Percentiles rank a stretch among this genome's conserved stretches.
phyloP scores from a whole-genome alignment of 2,888 invertebrate genomes.

The Opisthograptis luteolata region DNA sequence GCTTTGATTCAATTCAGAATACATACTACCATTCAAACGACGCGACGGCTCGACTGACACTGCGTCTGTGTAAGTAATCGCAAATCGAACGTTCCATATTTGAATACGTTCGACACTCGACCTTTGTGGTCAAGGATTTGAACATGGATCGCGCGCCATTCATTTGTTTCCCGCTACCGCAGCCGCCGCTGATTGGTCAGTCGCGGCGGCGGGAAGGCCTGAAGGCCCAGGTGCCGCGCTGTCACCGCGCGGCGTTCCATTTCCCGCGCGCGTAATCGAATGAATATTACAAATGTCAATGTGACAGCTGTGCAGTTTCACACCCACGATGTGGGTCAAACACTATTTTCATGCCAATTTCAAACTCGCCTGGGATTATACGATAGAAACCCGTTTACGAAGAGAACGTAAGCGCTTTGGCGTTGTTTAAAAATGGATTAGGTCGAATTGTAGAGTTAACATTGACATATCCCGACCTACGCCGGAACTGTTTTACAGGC shows the following conservation, averaged over 20 bases:
- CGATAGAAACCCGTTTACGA: slow-evolving; percentile 13
- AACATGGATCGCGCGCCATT: slow-evolving; percentile 56
- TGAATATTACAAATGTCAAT: slow-evolving; percentile 81
- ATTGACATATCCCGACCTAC: slow-evolving; percentile 61
- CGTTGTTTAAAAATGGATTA: slow-evolving; percentile 53
- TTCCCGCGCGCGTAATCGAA: slow-evolving; percentile 78
- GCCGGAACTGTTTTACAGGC: slow-evolving; percentile 67
- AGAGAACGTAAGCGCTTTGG: slow-evolving; percentile 21
- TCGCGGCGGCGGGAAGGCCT: slow-evolving; percentile 47
- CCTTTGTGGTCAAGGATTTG: slow-evolving; percentile 61
- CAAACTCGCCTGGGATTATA: slow-evolving; percentile 50
- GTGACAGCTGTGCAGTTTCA: slow-evolving; percentile 71
- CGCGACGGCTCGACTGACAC: slow-evolving; percentile 12
- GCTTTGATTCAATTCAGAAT: slow-evolving; percentile 30
- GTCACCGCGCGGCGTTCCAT: slow-evolving; percentile 72
- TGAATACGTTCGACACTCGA: slow-evolving; percentile 51
- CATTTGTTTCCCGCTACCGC: slow-evolving; percentile 61
- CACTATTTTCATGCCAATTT: slow-evolving; percentile 70
- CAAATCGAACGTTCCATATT: slow-evolving; percentile 62
- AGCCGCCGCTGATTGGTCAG: slow-evolving; percentile 45
- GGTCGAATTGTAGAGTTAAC: slow-evolving; percentile 54
- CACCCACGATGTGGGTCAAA: slow-evolving; percentile 68
- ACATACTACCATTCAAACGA: slow-evolving; percentile 16
- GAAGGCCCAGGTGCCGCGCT: slow-evolving; percentile 75
- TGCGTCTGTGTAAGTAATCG: slow-evolving; percentile 42